Evolutionary conservation across 2,888 invertebrate genomes (phyloP).

Genomic region (Dicycla oo): DNA sequence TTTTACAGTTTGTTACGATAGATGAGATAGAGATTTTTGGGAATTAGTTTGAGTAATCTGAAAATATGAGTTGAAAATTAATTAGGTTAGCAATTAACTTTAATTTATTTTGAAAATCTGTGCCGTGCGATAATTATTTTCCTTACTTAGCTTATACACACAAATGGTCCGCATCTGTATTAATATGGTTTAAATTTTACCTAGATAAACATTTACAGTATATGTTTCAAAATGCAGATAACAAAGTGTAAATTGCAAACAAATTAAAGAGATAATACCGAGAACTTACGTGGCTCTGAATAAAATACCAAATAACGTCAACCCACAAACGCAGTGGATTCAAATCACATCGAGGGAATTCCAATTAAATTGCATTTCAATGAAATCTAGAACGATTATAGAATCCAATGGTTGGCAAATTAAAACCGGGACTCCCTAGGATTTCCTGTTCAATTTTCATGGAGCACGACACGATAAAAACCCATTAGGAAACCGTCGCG

Average conservation of each 20-base stretch:
- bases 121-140: neutral
- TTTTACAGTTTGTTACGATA: slow-evolving; percentile 38
- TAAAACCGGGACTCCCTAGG: slow-evolving; percentile 84
- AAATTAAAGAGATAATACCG: slow-evolving; percentile 45
- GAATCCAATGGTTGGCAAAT: slow-evolving; percentile 86
- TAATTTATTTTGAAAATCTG: neutral
- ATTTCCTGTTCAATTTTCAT: slow-evolving; percentile 87
- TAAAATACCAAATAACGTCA: slow-evolving; percentile 66
- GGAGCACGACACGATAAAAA: slow-evolving; percentile 86
- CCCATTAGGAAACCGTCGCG: slow-evolving; percentile 81
- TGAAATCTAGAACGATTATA: slow-evolving; percentile 88
- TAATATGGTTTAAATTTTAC: neutral
- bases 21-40: slow-evolving; percentile 27
- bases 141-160: too few species aligned
- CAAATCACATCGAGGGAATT: slow-evolving; percentile 79
- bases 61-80: slow-evolving; percentile 6
- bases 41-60: slow-evolving; percentile 12
- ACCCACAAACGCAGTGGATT: slow-evolving; percentile 79
- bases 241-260: slow-evolving; percentile 23
- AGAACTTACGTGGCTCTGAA: slow-evolving; percentile 46
- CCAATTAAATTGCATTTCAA: slow-evolving; percentile 88
- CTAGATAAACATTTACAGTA: neutral
- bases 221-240: neutral
- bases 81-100: neutral
- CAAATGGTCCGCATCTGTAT: neutral